These are phyloP conservation scores for Oedothorax gibbosus DNA, from an alignment of 1,140 invertebrate species.

Conservation along the genomic window DNA sequence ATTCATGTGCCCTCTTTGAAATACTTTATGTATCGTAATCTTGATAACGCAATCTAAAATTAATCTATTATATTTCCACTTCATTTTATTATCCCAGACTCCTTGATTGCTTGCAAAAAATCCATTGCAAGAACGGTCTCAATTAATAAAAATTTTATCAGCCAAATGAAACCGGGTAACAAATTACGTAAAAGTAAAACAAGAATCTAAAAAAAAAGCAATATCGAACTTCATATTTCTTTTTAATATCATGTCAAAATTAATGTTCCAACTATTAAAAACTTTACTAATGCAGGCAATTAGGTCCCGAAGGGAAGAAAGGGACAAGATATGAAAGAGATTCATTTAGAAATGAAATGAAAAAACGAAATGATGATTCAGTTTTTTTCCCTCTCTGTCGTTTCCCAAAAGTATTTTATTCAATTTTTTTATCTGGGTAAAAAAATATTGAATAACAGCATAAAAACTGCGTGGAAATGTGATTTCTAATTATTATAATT, in stretches of 20 bases:
- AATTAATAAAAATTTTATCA: conserved; percentile 4
- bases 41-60: too few relatives aligned
- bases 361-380: conserved; percentile 18
- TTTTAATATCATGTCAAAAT: conserved; percentile 15
- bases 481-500: too few relatives aligned
- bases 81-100: too few relatives aligned
- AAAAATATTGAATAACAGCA: too few relatives aligned
- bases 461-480: too few relatives aligned
- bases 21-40: too few relatives aligned
- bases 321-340: neutral
- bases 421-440: too few relatives aligned
- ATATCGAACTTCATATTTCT: conserved; percentile 1
- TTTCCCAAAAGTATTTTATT: too few relatives aligned
- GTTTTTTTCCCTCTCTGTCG: neutral
- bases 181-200: conserved; percentile 5
- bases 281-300: conserved; percentile 24
- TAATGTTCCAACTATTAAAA: conserved; percentile 41
- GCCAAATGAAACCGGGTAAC: neutral
- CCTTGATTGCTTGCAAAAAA: too few relatives aligned
- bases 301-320: neutral
- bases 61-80: too few relatives aligned
- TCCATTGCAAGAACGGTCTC: neutral
- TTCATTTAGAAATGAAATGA: neutral
- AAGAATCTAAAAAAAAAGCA: neutral
- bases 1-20: too few relatives aligned